A percentile compares a stretch with the other conserved stretches of the same genome.
These are phyloP conservation scores for Athalia rosae DNA, from an alignment of 2,888 invertebrate genomes.

Conservation along the genomic window DNA sequence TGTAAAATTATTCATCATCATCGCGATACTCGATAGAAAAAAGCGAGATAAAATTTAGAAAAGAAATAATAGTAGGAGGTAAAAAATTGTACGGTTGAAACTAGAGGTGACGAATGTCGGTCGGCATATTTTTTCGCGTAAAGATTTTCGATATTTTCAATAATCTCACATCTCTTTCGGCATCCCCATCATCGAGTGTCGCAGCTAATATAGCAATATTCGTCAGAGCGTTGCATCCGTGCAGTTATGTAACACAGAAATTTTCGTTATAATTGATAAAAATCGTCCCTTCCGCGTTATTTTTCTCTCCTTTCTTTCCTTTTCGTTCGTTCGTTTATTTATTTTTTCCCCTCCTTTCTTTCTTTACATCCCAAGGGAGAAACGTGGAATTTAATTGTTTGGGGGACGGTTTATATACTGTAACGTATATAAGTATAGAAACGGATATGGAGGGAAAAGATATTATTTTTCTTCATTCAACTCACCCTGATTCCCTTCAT, in stretches of 20 bases:
- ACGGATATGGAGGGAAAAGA: not conserved
- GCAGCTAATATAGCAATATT: not conserved
- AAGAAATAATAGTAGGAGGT: too few relatives aligned
- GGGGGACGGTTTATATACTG: not conserved
- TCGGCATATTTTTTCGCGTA: too few relatives aligned
- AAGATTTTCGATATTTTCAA: too few relatives aligned
- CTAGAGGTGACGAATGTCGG: too few relatives aligned
- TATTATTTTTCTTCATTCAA: slow-evolving; percentile 30
- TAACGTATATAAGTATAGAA: too few relatives aligned
- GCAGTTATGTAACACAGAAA: too few relatives aligned
- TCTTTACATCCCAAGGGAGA: slow-evolving; percentile 7
- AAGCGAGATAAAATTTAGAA: too few relatives aligned
- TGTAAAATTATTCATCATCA: too few relatives aligned
- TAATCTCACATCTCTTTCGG: too few relatives aligned
- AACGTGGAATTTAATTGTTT: slow-evolving; percentile 38
- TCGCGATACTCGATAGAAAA: too few relatives aligned
- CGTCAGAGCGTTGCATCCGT: not conserved
- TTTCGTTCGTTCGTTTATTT: not conserved
- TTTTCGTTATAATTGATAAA: slow-evolving; percentile 44
- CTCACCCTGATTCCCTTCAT: slow-evolving; percentile 3
- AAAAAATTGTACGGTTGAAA: too few relatives aligned
- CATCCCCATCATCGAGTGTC: too few relatives aligned
- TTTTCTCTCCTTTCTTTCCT: not conserved
- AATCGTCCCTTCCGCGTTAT: slow-evolving; percentile 33
- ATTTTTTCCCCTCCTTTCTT: not conserved